phyloP scores from a whole-genome alignment of 2,888 invertebrate genomes.

The Nipponacmea schrenckii region DNA sequence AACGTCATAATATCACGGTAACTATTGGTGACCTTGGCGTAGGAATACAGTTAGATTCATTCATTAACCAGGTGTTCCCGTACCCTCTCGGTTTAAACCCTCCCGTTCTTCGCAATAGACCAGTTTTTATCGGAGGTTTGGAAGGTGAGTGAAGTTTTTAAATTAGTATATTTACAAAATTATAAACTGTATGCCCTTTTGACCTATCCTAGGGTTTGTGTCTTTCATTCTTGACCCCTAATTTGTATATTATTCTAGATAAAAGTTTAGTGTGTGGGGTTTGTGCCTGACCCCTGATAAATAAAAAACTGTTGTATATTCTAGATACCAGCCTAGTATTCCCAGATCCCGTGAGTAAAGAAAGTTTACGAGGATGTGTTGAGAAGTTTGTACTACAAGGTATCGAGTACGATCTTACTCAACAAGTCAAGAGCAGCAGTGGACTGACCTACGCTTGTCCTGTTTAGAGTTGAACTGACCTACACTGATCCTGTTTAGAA shows the following conservation, averaged over 20 bases:
- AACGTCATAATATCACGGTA: neutral
- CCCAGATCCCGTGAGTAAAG: neutral
- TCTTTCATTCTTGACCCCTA: too few relatives aligned
- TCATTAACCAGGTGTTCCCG: neutral
- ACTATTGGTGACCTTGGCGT: neutral
- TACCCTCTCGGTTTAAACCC: neutral
- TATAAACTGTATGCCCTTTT: too few relatives aligned
- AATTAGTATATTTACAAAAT: too few relatives aligned
- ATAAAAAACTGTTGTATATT: too few relatives aligned
- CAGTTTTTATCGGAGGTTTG: neutral
- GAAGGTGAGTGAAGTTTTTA: neutral
- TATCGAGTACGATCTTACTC: neutral
- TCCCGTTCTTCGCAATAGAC: neutral
- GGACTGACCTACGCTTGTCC: neutral
- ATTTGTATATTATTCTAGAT: too few relatives aligned
- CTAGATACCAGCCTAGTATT: neutral
- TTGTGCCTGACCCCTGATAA: too few relatives aligned
- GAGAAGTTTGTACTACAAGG: constrained; percentile 1
- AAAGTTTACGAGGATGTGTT: constrained; percentile 15
- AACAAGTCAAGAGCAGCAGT: neutral
- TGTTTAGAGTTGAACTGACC: neutral
- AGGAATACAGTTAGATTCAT: neutral
- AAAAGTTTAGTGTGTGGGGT: neutral
- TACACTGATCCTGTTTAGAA: too few relatives aligned
- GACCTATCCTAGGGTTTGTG: too few relatives aligned